Evolutionary conservation across 2,797 vertebrate genomes (phyloP).

Genomic region (Crenuchus spilurus): DNA sequence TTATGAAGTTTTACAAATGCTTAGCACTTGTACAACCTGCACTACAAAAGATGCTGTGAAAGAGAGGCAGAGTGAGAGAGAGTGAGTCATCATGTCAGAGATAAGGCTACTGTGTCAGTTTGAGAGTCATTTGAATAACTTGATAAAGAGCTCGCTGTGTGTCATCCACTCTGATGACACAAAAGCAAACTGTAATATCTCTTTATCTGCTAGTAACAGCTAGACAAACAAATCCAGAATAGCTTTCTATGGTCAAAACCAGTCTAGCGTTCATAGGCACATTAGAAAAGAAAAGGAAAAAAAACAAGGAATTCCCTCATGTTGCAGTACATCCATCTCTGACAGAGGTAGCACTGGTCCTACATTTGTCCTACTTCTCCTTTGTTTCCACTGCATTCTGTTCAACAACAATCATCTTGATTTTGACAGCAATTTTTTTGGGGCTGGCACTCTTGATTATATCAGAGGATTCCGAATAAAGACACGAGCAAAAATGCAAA

Average conservation of each 20-base stretch:
- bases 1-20: slow-evolving; percentile 6
- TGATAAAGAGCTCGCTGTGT: slow-evolving; percentile 46
- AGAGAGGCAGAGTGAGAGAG: background rate
- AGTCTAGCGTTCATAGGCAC: background rate
- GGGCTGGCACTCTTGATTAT: no score
- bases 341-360: no score
- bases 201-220: slow-evolving; percentile 10
- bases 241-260: background rate
- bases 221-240: slow-evolving; percentile 11
- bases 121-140: slow-evolving; percentile 49
- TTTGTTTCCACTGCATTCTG: background rate
- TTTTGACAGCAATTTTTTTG: no score
- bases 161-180: slow-evolving; percentile 29
- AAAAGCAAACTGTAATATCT: slow-evolving; percentile 29
- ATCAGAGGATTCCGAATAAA: no score
- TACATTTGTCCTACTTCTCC: slow-evolving; percentile 1
- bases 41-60: no score
- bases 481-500: no score
- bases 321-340: background rate
- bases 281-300: no score
- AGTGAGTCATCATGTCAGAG: slow-evolving; percentile 11
- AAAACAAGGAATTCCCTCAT: background rate
- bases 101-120: slow-evolving; percentile 37
- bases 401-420: no score
- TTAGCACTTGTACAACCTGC: background rate